Percentiles rank a stretch among this genome's conserved stretches.
Conservation (phyloP, 2,888 invertebrate genomes). For the Patella depressa region DNA sequence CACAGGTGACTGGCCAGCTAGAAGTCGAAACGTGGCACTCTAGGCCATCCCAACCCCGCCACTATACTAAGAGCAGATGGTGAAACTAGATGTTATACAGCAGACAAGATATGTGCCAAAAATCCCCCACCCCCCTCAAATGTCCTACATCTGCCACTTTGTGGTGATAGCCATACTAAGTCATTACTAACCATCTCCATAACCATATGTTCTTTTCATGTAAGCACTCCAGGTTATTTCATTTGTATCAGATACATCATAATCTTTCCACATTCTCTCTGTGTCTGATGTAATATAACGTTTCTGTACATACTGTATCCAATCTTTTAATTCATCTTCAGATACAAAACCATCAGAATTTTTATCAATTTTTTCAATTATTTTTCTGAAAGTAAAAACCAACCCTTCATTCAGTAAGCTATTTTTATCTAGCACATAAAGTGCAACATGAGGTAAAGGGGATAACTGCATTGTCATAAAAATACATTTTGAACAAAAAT, state of each 20-base stretch:
- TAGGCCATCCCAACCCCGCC: too few species aligned
- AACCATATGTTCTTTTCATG: conserved; percentile 88
- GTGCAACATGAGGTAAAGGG: not conserved
- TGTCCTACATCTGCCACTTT: too few species aligned
- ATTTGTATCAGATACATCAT: conserved; percentile 84
- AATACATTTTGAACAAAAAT: too few species aligned
- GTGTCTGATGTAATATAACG: conserved; percentile 94
- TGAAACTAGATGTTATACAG: too few species aligned
- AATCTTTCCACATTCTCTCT: conserved; percentile 91
- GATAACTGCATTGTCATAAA: not conserved
- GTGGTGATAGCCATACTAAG: too few species aligned
- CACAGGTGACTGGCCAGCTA: too few species aligned
- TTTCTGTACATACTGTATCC: conserved; percentile 95
- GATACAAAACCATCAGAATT: conserved; percentile 72
- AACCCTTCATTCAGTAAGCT: not conserved
- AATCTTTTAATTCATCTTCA: conserved; percentile 90
- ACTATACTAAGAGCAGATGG: too few species aligned
- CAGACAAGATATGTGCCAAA: too few species aligned
- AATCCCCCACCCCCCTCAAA: too few species aligned
- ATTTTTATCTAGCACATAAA: not conserved
- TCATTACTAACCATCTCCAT: conserved; percentile 69
- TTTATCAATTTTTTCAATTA: conserved; percentile 92
- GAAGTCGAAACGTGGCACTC: too few species aligned
- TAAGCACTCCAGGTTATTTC: conserved; percentile 86
- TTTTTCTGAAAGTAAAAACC: conserved; percentile 77